Conservation (phyloP, 2,113 vertebrate genomes). For the Onychorhynchus coronatus region DNA sequence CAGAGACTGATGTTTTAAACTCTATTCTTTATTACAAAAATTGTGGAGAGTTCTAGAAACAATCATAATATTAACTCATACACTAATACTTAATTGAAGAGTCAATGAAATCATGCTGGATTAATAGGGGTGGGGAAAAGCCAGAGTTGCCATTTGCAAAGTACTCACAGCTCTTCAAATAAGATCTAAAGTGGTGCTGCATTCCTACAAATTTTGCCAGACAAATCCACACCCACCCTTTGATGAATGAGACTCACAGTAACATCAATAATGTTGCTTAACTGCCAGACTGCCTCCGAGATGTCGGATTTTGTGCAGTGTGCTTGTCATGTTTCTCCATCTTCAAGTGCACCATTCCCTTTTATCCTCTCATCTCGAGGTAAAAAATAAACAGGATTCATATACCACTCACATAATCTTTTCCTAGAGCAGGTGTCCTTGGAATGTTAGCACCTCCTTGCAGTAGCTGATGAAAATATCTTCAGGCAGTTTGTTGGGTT, state of each 20-base stretch:
- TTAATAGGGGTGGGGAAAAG: background rate
- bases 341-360: background rate
- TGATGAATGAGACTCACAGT: background rate
- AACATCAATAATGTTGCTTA: background rate
- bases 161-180: background rate
- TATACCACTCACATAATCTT: background rate
- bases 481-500: slow-evolving; percentile 47
- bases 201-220: background rate
- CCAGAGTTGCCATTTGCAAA: background rate
- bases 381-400: background rate
- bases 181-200: background rate
- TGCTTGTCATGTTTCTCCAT: background rate
- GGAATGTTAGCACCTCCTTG: background rate
- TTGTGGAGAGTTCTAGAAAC: background rate
- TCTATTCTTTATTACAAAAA: background rate
- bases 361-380: background rate
- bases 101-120: background rate
- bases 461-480: slow-evolving; percentile 75
- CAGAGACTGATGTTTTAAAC: background rate
- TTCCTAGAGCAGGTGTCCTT: background rate
- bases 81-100: background rate
- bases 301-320: background rate
- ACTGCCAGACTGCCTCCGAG: background rate
- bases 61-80: background rate
- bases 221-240: background rate